Percentiles rank a stretch among this genome's conserved stretches.
Conservation (phyloP, 2,113 vertebrate genomes). For the Antechinus flavipes region DNA sequence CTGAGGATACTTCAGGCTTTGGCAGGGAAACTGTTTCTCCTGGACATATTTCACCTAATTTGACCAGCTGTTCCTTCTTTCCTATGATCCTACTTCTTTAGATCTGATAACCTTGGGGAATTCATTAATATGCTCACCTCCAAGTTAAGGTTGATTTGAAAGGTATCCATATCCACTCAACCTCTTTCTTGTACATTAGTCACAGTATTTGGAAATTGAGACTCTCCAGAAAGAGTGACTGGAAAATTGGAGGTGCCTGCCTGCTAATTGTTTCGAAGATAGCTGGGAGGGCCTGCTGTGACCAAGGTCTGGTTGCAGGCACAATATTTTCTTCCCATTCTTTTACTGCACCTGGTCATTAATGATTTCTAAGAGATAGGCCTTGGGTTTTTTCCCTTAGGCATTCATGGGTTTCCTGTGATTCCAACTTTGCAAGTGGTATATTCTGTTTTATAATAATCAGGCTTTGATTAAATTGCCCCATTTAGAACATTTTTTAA, state of each 20-base stretch:
- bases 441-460: neutral
- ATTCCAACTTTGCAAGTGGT: neutral
- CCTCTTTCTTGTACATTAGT: neutral
- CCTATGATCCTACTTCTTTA: neutral
- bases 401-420: neutral
- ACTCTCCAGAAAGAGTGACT: neutral
- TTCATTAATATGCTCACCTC: rapidly evolving
- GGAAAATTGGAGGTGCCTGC: neutral
- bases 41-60: neutral
- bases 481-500: neutral
- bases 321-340: neutral
- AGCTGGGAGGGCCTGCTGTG: rapidly evolving
- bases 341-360: neutral
- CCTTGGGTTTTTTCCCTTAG: neutral
- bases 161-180: neutral
- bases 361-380: neutral
- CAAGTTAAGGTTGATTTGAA: neutral
- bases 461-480: too few relatives aligned
- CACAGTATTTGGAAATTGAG: neutral
- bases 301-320: neutral
- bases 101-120: rapidly evolving
- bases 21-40: neutral
- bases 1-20: rapidly evolving
- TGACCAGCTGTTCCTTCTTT: rapidly evolving
- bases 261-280: neutral